Conservation (phyloP, 1,140 invertebrate genomes). For the Ostrea edulis region DNA sequence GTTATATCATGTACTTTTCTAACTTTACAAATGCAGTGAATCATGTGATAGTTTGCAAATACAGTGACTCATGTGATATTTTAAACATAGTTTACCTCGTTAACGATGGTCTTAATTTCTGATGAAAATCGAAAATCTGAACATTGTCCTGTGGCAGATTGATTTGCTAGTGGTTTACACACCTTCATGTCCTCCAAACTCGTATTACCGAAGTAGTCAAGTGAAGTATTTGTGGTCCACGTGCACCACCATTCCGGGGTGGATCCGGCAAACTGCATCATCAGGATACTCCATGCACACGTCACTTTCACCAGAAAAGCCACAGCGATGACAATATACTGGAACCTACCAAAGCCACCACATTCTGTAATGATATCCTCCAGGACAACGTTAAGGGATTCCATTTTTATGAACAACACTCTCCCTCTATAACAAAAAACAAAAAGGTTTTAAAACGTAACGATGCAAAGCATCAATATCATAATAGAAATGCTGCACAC, state of each 20-base stretch:
- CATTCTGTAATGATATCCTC: conserved; percentile 41
- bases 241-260: conserved; percentile 27
- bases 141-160: background rate
- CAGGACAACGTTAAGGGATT: background rate
- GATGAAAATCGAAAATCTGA: background rate
- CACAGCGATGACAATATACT: background rate
- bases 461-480: too few relatives aligned
- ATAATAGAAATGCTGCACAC: too few relatives aligned
- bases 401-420: background rate
- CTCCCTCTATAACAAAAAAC: too few relatives aligned
- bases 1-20: background rate
- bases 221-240: background rate
- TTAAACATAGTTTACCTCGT: background rate
- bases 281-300: conserved; percentile 38
- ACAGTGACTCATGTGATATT: too few relatives aligned
- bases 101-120: background rate
- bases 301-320: conserved; percentile 3
- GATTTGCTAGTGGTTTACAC: background rate
- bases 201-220: background rate
- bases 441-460: too few relatives aligned
- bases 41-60: background rate
- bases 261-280: conserved; percentile 43
- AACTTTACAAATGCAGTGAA: background rate
- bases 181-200: background rate
- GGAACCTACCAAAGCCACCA: conserved; percentile 41